A percentile compares a stretch with the other conserved stretches of the same genome.
Evolutionary conservation across 2,888 invertebrate genomes (phyloP).

Genomic region (Idaea straminata): DNA sequence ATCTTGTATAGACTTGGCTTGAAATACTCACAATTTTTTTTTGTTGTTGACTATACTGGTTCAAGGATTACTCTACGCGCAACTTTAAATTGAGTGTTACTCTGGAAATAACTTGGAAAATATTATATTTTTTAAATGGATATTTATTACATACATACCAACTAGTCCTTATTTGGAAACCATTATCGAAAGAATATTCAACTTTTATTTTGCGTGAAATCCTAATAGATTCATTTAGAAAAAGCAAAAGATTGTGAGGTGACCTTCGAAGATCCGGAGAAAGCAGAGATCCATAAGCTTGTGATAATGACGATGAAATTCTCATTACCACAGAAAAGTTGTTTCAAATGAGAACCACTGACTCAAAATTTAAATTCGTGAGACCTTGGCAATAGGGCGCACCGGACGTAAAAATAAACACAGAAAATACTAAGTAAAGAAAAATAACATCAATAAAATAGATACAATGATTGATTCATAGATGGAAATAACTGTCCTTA

Average conservation of each 20-base stretch:
- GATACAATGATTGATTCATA: conserved; percentile 1
- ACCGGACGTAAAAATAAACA: neutral
- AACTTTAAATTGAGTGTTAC: no score
- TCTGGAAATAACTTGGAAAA: no score
- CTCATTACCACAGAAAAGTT: neutral
- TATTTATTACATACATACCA: no score
- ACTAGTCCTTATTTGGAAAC: no score
- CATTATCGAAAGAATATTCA: neutral
- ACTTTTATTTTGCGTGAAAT: neutral
- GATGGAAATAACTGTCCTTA: conserved; percentile 5
- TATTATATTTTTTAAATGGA: no score
- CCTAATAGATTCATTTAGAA: neutral
- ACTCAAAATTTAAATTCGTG: neutral
- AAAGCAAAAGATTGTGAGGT: neutral
- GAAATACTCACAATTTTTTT: no score
- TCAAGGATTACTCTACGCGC: no score
- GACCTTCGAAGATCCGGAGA: neutral
- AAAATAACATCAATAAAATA: neutral
- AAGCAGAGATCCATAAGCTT: neutral
- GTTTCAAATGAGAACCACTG: neutral
- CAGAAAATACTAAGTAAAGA: neutral
- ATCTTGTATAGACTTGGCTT: no score
- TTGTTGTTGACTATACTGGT: no score
- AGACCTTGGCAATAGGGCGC: neutral
- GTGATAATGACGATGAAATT: neutral